phyloP scores from a whole-genome alignment of 2,113 vertebrate genomes.

The Leucosticte australis region DNA sequence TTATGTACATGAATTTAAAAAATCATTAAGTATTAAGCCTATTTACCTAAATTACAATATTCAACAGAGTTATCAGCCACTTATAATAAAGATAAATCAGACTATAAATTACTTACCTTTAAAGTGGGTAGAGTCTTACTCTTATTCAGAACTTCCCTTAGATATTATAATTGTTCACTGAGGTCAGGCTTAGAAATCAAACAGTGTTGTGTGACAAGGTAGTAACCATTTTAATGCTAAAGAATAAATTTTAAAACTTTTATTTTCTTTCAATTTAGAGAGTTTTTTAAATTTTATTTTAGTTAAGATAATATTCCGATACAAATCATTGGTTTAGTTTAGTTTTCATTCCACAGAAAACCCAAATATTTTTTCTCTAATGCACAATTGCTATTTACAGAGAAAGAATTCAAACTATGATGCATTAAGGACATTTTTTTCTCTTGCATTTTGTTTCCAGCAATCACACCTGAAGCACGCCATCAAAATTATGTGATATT shows the following conservation, averaged over 20 bases:
- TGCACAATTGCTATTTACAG: background rate
- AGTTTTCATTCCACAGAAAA: background rate
- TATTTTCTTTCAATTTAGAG: background rate
- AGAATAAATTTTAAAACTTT: background rate
- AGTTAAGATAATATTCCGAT: background rate
- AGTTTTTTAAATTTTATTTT: background rate
- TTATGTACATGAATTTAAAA: background rate
- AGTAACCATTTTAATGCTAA: background rate
- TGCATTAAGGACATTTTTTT: background rate
- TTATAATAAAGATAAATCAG: background rate
- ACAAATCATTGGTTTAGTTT: background rate
- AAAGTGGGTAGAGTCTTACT: background rate
- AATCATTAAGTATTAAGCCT: background rate
- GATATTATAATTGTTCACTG: background rate
- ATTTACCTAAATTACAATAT: background rate
- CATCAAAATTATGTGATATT: constrained; percentile 55
- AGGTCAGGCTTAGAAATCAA: background rate
- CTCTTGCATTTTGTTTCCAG: constrained; percentile 13
- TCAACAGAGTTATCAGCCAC: background rate
- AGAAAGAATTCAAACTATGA: background rate
- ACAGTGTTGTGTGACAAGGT: background rate
- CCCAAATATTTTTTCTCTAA: background rate
- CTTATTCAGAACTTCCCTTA: background rate
- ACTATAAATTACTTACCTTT: background rate
- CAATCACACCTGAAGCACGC: constrained; percentile 37